Evolutionary conservation across 2,888 invertebrate species (phyloP).

Genomic region (Oscheius onirici): DNA sequence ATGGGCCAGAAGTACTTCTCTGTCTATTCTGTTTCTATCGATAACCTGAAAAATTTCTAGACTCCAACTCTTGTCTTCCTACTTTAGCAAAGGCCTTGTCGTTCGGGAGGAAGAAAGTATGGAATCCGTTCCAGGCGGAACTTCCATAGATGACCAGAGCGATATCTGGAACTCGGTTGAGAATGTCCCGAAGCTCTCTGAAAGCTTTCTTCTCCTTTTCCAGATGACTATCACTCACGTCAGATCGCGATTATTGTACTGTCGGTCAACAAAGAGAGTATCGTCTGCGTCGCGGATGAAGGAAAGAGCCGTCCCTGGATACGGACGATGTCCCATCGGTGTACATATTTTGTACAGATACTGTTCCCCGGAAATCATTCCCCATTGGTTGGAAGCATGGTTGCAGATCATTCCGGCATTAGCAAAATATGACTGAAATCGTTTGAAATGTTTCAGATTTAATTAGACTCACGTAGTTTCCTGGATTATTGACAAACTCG

Average conservation of each 20-base stretch:
- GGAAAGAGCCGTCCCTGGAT: constrained; percentile 67
- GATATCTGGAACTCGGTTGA: constrained; percentile 70
- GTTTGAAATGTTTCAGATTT: not conserved
- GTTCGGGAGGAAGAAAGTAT: constrained; percentile 72
- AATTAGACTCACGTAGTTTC: constrained; percentile 67
- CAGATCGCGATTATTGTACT: constrained; percentile 70
- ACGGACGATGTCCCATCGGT: constrained; percentile 69
- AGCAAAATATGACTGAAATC: constrained; percentile 68
- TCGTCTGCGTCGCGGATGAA: constrained; percentile 68
- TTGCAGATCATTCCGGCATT: constrained; percentile 70
- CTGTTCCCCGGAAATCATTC: constrained; percentile 70
- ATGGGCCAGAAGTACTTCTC: constrained; percentile 71
- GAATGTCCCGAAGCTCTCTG: constrained; percentile 70
- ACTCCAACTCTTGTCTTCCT: not conserved
- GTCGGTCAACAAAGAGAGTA: constrained; percentile 65
- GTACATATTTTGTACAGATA: constrained; percentile 71
- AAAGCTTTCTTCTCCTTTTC: constrained; percentile 25
- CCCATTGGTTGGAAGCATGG: constrained; percentile 70
- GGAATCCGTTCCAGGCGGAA: constrained; percentile 70
- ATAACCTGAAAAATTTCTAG: constrained; percentile 51
- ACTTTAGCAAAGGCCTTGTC: constrained; percentile 70
- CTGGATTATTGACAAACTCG: constrained; percentile 72
- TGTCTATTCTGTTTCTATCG: constrained; percentile 68
- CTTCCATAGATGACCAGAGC: constrained; percentile 69
- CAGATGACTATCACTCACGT: constrained; percentile 54